Base-by-base conservation (phyloP, 2,888 invertebrate species). In the Brachypalpus laphriformis region DNA sequence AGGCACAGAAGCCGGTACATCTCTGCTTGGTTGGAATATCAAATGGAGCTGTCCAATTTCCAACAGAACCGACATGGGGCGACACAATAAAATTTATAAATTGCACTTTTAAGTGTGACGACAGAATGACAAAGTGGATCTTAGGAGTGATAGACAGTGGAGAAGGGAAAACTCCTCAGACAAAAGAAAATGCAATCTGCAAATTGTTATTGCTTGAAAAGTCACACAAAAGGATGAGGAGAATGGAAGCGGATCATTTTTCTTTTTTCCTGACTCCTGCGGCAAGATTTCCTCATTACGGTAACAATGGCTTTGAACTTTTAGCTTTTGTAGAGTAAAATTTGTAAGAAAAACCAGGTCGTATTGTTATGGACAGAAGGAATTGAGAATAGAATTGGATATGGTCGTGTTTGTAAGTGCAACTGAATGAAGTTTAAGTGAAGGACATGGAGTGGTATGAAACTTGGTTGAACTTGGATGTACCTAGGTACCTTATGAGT, bases 21-120 rank as follows among this genome's bases (percentile, higher is more conserved):
- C 20, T 16, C 22, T 56, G 14, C 63, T 63, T 59, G 66, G 77
- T 3, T 77, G 45, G 65, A 65, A 59, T 78, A 45, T 78, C 11
- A 56, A 83, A 83, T 80, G 51, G 63, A 83, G 74, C 80, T 65
- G 80, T 83, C 74, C 80, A 80, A 83, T 78, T 80, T 77, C 31
- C 25, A 47, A 47, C 25, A 25, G 42, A 22, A 47, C 34, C 47
- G 71, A 77, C 68, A 72, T 54, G 54, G 59, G 59, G 76, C 42
- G 59, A 68, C 74, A 81, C 75, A 85, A 85, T 81, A 81, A 85
- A 81, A 85, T 85, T 85, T 85, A 85, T 76, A 75, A 81, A 85
- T 85, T 85, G 75, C 81, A 81, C 85, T 81, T 85, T 76, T 85
- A 81, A 85, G 81, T 81, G 81, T 81, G 85, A 76, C 65, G 85